phyloP scores from a whole-genome alignment of 2,797 vertebrate species.

The Poecilia picta region DNA sequence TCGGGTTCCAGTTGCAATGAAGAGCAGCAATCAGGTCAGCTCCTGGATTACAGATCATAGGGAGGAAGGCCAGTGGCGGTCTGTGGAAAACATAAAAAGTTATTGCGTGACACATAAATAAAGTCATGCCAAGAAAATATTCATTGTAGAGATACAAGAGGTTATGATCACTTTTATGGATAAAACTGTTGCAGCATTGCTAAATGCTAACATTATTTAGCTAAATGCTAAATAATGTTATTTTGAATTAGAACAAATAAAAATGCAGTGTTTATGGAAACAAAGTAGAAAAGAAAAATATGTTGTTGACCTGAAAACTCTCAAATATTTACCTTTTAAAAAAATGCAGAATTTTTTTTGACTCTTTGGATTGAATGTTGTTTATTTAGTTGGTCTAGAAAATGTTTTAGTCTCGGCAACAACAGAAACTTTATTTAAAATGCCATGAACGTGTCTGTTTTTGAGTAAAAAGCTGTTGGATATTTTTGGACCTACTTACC shows the following conservation, averaged over 20 bases:
- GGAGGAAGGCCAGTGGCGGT: conserved; percentile 32
- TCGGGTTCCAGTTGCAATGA: conserved; percentile 62
- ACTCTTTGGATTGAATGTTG: not conserved
- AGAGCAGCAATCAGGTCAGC: conserved; percentile 55
- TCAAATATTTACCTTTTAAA: not conserved
- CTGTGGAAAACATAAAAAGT: conserved; percentile 25
- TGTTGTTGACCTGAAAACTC: not conserved
- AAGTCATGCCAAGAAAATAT: not conserved
- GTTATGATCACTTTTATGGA: not conserved
- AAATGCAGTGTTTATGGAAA: not conserved
- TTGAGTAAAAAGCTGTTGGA: not conserved
- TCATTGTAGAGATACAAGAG: not conserved
- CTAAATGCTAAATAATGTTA: not conserved
- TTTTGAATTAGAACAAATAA: not conserved
- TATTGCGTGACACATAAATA: not conserved
- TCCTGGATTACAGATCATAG: conserved; percentile 50
- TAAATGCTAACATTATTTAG: too few species aligned
- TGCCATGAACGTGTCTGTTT: not conserved
- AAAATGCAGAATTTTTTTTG: not conserved
- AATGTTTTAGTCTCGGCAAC: not conserved
- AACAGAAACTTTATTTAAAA: not conserved
- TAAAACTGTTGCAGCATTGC: too few species aligned
- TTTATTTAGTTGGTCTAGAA: not conserved
- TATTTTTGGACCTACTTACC: not conserved
- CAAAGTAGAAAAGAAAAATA: not conserved